phyloP scores from a whole-genome alignment of 2,113 vertebrate genomes.

The Heloderma charlesbogerti region DNA sequence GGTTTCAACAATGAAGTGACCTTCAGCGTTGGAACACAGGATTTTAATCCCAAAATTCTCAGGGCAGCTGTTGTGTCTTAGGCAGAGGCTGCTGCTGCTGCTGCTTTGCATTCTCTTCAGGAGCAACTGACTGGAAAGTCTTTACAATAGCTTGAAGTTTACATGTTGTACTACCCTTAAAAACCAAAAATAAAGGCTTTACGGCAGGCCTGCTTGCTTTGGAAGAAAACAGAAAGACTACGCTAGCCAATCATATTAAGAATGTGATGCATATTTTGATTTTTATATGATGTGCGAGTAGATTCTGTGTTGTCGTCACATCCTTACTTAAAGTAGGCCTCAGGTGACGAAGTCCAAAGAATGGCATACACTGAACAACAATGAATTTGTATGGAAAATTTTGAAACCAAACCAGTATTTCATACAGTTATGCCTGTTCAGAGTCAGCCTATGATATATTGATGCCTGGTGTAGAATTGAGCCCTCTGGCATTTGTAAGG shows the following conservation, averaged over 20 bases:
- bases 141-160: neutral
- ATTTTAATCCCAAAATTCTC: conserved; percentile 41
- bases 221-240: neutral
- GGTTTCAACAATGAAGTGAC: conserved; percentile 33
- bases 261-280: neutral
- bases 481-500: neutral
- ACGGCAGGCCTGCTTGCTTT: accelerated
- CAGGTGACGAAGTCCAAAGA: neutral
- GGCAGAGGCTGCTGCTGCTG: conserved; percentile 33
- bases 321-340: neutral
- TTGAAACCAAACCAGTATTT: neutral
- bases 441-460: neutral
- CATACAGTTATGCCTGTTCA: neutral
- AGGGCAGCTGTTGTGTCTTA: conserved; percentile 34
- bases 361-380: neutral
- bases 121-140: conserved; percentile 29
- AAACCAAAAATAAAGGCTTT: neutral
- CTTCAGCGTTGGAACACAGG: conserved; percentile 1
- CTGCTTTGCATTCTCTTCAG: conserved; percentile 34
- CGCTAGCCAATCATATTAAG: neutral
- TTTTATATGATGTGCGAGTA: neutral
- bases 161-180: neutral
- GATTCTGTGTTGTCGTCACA: neutral
- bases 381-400: neutral
- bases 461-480: neutral